Evolutionary conservation across 2,888 invertebrate species (phyloP).

Genomic region (Ditula angustiorana): DNA sequence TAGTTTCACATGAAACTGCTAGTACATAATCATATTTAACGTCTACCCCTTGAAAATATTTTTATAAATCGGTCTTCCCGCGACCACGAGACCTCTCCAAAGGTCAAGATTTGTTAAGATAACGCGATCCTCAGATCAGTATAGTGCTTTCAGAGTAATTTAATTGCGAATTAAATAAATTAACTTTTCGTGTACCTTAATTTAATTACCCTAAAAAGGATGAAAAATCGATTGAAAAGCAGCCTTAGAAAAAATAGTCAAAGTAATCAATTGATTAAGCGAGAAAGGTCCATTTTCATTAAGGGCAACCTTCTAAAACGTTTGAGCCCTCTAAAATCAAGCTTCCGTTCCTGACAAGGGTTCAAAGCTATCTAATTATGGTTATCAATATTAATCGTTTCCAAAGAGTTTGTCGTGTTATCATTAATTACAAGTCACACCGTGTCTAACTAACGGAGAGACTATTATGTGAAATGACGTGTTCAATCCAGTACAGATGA

Average conservation of each 20-base stretch:
- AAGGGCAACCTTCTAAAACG: background rate
- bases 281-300: constrained; percentile 1
- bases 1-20: too few species aligned
- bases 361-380: constrained; percentile 15
- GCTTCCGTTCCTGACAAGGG: constrained; percentile 17
- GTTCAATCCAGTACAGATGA: background rate
- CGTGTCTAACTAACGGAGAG: background rate
- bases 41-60: too few species aligned
- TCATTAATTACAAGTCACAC: constrained; percentile 15
- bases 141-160: too few species aligned
- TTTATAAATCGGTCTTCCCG: too few species aligned
- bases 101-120: too few species aligned
- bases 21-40: too few species aligned
- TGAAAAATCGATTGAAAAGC: background rate
- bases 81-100: too few species aligned
- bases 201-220: background rate
- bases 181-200: background rate
- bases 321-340: constrained; percentile 6
- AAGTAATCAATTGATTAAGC: background rate
- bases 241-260: background rate
- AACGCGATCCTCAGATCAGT: too few species aligned
- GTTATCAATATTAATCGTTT: constrained; percentile 16
- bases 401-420: constrained; percentile 14
- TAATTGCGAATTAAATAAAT: too few species aligned
- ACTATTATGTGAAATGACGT: background rate